A percentile compares a stretch with the other conserved stretches of the same genome.
Conservation (phyloP, 2,113 vertebrate genomes). For the Puma concolor region DNA sequence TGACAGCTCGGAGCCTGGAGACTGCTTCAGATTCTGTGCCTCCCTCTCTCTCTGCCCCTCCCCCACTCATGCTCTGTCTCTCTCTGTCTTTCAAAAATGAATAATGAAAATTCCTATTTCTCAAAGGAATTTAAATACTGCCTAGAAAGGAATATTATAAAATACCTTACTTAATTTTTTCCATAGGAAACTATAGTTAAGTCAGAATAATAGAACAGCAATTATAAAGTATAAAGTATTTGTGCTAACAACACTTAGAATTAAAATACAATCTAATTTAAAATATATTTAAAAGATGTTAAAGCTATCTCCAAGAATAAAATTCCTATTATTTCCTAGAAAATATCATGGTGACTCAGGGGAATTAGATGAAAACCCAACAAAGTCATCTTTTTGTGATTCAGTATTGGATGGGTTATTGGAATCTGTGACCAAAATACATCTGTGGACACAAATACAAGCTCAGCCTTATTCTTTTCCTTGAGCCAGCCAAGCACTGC, state of each 20-base stretch:
- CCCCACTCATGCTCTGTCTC: too few relatives aligned
- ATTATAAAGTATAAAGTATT: conserved; percentile 9
- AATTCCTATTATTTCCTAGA: conserved; percentile 52
- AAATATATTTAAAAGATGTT: not conserved
- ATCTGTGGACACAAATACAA: conserved; percentile 54
- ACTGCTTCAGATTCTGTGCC: too few relatives aligned
- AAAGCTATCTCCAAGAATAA: not conserved
- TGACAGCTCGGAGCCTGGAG: too few relatives aligned
- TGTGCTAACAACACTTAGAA: not conserved
- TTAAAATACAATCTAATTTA: conserved; percentile 1
- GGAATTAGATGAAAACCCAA: conserved; percentile 37
- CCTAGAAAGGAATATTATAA: not conserved
- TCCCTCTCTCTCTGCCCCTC: too few relatives aligned
- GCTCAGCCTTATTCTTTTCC: conserved; percentile 50
- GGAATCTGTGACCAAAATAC: conserved; percentile 67
- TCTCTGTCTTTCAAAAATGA: too few relatives aligned
- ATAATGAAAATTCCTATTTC: not conserved
- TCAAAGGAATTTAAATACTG: not conserved
- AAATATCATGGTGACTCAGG: conserved; percentile 42
- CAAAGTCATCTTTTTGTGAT: conserved; percentile 63
- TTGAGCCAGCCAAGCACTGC: conserved; percentile 20
- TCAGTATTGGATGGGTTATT: conserved; percentile 50
- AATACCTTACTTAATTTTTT: not conserved
- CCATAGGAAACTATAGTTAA: not conserved
- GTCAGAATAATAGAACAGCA: not conserved